A percentile compares a stretch with the other conserved stretches of the same genome.
Conservation (phyloP, 2,888 invertebrate species). For the Phyto melanocephala region DNA sequence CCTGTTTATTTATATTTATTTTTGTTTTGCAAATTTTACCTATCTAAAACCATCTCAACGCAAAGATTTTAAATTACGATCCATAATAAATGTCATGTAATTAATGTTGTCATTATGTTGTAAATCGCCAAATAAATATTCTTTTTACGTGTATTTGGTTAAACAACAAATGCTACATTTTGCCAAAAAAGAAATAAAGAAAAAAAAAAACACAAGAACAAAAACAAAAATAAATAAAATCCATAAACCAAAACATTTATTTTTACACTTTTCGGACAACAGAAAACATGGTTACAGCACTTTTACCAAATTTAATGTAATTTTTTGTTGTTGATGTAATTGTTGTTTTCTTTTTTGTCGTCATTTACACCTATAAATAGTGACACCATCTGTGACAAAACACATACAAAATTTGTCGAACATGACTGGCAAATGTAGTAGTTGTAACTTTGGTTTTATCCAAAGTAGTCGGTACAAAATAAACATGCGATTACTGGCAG, state of each 20-base stretch:
- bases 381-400: slow-evolving; percentile 65
- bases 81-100: slow-evolving; percentile 2
- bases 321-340: slow-evolving; percentile 43
- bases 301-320: slow-evolving; percentile 41
- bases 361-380: slow-evolving; percentile 66
- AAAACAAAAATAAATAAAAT: slow-evolving; percentile 11
- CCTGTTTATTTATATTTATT: too few relatives aligned
- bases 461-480: slow-evolving; percentile 39
- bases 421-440: slow-evolving; percentile 63
- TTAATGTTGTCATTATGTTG: slow-evolving; percentile 18
- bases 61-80: too few relatives aligned
- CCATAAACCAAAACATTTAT: slow-evolving; percentile 52
- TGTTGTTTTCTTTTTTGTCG: slow-evolving; percentile 40
- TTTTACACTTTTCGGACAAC: slow-evolving; percentile 46
- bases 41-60: too few relatives aligned
- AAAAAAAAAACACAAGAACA: background rate
- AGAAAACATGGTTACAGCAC: slow-evolving; percentile 34
- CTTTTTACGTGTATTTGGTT: background rate
- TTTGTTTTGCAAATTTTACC: too few relatives aligned
- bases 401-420: slow-evolving; percentile 66
- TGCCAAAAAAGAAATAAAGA: slow-evolving; percentile 29
- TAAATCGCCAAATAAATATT: slow-evolving; percentile 44
- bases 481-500: slow-evolving; percentile 23
- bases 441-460: slow-evolving; percentile 53
- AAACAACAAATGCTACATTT: slow-evolving; percentile 29